Conservation (phyloP, 2,888 invertebrate genomes). For the Lasius fuliginosus region DNA sequence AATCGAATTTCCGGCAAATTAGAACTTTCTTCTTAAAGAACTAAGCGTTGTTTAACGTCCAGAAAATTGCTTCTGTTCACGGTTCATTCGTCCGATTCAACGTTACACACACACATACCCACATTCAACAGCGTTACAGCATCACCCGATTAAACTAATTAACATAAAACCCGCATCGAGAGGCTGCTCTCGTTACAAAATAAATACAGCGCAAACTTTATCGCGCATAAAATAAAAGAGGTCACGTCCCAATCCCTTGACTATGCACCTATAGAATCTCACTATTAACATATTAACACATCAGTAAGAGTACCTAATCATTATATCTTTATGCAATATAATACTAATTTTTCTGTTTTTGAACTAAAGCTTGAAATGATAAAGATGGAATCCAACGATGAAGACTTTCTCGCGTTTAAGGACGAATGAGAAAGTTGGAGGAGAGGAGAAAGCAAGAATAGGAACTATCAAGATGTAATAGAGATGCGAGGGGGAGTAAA, state of each 20-base stretch:
- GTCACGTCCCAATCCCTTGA: not conserved
- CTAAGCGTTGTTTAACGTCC: conserved; percentile 60
- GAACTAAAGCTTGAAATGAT: not conserved
- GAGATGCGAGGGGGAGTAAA: not conserved
- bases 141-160: conserved; percentile 65
- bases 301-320: not conserved
- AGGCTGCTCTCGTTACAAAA: conserved; percentile 17
- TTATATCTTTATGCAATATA: not conserved
- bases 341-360: not conserved
- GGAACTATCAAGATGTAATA: not conserved
- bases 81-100: conserved; percentile 55
- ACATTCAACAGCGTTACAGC: conserved; percentile 18
- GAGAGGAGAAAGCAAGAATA: not conserved
- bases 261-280: not conserved
- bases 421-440: conserved; percentile 5
- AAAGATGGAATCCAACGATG: not conserved
- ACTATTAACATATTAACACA: not conserved
- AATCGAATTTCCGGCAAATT: not conserved
- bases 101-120: not conserved
- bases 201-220: conserved; percentile 42
- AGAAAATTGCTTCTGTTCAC: conserved; percentile 62
- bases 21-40: conserved; percentile 61
- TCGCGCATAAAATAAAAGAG: conserved; percentile 44
- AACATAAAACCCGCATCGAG: conserved; percentile 61
- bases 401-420: conserved; percentile 4